Evolutionary conservation across 2,113 vertebrate genomes (phyloP).

Genomic region (Ahaetulla prasina): DNA sequence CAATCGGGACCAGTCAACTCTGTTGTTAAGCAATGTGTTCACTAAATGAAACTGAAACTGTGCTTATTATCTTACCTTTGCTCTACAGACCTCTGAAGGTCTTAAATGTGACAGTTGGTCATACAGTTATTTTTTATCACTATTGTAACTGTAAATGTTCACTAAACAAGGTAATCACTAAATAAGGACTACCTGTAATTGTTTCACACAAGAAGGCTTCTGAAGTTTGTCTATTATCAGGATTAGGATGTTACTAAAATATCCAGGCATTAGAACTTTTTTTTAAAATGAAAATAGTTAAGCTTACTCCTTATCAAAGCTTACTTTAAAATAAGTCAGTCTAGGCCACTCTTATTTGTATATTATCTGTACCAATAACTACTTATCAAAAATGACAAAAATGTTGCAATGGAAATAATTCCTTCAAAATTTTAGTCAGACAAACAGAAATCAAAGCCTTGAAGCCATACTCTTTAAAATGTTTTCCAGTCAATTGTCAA

Average conservation of each 20-base stretch:
- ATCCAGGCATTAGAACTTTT: not conserved
- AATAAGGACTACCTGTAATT: not conserved
- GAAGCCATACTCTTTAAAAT: not conserved
- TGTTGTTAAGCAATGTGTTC: not conserved
- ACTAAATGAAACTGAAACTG: not conserved
- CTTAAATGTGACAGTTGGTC: not conserved
- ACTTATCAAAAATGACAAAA: not conserved
- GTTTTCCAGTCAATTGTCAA: conserved; percentile 8
- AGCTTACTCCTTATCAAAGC: not conserved
- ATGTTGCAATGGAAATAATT: not conserved
- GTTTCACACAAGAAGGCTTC: not conserved
- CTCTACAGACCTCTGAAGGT: not conserved
- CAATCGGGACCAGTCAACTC: not conserved
- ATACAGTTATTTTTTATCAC: not conserved
- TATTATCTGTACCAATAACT: not conserved
- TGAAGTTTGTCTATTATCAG: not conserved
- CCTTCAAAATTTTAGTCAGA: not conserved
- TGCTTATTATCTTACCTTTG: not conserved
- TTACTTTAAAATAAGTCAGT: not conserved
- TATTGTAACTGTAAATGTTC: not conserved
- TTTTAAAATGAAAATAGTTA: not conserved
- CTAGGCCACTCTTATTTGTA: not conserved
- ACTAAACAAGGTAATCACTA: not conserved
- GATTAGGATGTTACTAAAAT: not conserved
- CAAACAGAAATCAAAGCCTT: not conserved